Base-by-base conservation (phyloP, 2,888 invertebrate species). In the Crematogaster levior region DNA sequence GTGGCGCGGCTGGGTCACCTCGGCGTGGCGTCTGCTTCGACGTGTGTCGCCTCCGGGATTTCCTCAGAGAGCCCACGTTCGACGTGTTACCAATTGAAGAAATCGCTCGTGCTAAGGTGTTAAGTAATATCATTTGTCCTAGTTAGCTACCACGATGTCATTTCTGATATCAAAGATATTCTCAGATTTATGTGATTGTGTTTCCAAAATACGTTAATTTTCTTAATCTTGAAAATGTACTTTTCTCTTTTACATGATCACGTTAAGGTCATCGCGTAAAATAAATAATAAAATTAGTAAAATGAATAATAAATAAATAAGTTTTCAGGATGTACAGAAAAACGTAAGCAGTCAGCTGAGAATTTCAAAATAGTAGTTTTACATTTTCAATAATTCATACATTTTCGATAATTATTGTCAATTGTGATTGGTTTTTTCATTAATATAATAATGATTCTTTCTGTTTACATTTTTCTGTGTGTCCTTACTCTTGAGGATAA, bases 41-140 rank as follows among this genome's bases (percentile, higher is more conserved):
- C 86, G 84, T 72, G 84, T 83, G 82, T 75, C 81, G 84, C 70
- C 72, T 75, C 15, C 75, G 80, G 88, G 63, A 88, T 88, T 83
- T 83, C 81, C 74, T 63, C 61, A 58, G 58, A 30, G 66, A 60
- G 21, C n/a, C 40, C 58, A 37, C 56, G 21, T 66, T 73, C 73
- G 73, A 80, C 65, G 58, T 51, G 53, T 73, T 85, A 87, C 87
- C 85, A 88, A 88, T 83, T 58, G 86, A 18, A n/a, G 63, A 84
- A 72, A 81, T 85, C 74, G 81, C 43, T 79, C 63, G 83, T 66
- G 68, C 56, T 18, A 51, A 61, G 56, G 72, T 61, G 61, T 75
- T 85, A 85, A 83, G 81, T 82, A 82, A 83, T 72, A 75, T 82
- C 34, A 63, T 84, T 82, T 80, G 46, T 34, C 7, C 56, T 15